Evolutionary conservation across 2,888 invertebrate species (phyloP).

Genomic region (Imbricaverruca yamaguchii): DNA sequence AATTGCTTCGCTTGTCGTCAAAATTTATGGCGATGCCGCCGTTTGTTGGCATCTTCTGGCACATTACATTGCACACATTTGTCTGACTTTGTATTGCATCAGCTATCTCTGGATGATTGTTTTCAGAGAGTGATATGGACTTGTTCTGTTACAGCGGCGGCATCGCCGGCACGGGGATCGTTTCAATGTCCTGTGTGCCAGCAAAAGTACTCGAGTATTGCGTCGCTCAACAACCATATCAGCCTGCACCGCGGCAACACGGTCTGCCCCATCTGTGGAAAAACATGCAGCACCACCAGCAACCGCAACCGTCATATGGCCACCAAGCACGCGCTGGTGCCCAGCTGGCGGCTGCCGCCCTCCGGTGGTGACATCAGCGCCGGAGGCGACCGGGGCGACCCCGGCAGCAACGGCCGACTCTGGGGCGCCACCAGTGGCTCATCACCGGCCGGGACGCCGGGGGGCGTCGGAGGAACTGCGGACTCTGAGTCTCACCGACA

Average conservation of each 20-base stretch:
- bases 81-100: background rate
- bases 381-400: no score
- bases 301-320: constrained; percentile 6
- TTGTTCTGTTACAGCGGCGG: background rate
- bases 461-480: no score
- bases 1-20: background rate
- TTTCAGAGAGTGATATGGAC: background rate
- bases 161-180: background rate
- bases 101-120: background rate
- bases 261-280: background rate
- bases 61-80: background rate
- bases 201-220: background rate
- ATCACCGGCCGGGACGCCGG: no score
- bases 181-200: background rate
- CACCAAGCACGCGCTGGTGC: background rate
- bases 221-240: constrained; percentile 3
- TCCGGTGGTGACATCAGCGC: no score
- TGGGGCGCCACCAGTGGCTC: no score
- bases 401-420: no score
- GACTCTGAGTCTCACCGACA: no score
- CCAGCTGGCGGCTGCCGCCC: background rate
- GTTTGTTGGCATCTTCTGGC: background rate
- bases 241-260: constrained; percentile 10
- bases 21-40: background rate
- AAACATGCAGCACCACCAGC: constrained; percentile 8